A percentile compares a stretch with the other conserved stretches of the same genome.
phyloP scores from a whole-genome alignment of 2,888 invertebrate genomes.

The Pteria penguin region DNA sequence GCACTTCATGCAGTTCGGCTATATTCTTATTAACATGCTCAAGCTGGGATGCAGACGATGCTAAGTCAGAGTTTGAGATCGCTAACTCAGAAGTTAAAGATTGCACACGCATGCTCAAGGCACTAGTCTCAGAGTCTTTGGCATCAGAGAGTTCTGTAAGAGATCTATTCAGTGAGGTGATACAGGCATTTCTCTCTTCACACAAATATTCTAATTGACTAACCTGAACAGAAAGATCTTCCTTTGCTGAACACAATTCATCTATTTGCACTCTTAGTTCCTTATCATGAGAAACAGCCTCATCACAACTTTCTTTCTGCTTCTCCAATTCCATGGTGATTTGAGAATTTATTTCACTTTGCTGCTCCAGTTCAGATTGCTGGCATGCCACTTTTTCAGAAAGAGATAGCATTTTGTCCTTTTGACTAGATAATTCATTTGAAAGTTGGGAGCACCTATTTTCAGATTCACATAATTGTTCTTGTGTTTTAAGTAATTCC shows the following conservation, averaged over 20 bases:
- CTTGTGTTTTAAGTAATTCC: neutral
- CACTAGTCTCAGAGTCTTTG: conserved; percentile 21
- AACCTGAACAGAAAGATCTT: conserved; percentile 49
- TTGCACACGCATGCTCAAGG: conserved; percentile 29
- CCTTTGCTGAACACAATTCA: neutral
- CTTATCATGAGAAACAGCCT: neutral
- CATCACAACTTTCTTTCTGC: neutral
- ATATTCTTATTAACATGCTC: conserved; percentile 29
- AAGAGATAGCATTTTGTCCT: neutral
- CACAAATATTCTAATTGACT: conserved; percentile 58
- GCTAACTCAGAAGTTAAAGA: conserved; percentile 39
- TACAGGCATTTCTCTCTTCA: conserved; percentile 41
- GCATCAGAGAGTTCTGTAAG: conserved; percentile 12
- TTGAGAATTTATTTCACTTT: neutral
- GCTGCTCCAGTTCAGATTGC: conserved; percentile 4
- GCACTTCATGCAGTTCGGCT: conserved; percentile 28
- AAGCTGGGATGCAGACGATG: conserved; percentile 23
- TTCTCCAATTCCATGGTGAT: neutral
- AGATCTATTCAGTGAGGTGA: conserved; percentile 33
- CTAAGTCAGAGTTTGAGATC: conserved; percentile 9
- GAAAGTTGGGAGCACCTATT: neutral
- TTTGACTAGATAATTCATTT: conserved; percentile 1
- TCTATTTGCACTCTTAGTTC: conserved; percentile 9
- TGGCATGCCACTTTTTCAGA: neutral
- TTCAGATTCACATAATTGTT: neutral